phyloP scores from a whole-genome alignment of 2,113 vertebrate genomes.

The Xenopus borealis region DNA sequence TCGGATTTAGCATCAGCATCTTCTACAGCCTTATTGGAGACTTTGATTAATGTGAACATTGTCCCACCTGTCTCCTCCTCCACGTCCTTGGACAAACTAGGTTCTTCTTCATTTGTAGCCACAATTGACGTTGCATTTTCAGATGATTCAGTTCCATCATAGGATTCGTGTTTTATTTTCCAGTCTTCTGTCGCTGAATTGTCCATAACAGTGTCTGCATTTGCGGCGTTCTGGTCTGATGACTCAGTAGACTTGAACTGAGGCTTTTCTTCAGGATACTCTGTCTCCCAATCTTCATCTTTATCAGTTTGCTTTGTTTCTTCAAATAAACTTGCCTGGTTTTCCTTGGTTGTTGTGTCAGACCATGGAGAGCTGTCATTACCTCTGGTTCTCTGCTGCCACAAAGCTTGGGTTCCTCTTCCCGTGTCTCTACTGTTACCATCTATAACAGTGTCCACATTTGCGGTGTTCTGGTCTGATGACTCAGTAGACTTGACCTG shows the following conservation, averaged over 20 bases:
- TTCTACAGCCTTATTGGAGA: not conserved
- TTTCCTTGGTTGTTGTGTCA: not conserved
- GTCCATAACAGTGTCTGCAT: too few species aligned
- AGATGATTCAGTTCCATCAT: not conserved
- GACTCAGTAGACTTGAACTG: not conserved
- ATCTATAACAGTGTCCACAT: not conserved
- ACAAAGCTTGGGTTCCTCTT: not conserved
- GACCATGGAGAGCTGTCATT: not conserved
- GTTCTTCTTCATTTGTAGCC: not conserved
- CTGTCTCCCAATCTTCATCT: conserved; percentile 55
- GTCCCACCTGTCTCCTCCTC: not conserved
- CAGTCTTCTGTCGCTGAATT: not conserved
- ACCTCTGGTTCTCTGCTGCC: not conserved
- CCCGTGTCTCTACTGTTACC: not conserved
- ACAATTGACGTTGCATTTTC: not conserved
- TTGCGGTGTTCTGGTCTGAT: not conserved
- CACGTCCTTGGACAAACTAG: not conserved
- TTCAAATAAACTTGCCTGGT: not conserved
- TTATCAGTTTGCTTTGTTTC: not conserved
- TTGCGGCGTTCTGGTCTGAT: not conserved
- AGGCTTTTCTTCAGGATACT: conserved; percentile 42
- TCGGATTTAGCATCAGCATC: not conserved
- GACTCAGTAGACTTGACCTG: not conserved
- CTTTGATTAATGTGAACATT: not conserved
- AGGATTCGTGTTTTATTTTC: not conserved